A percentile compares a stretch with the other conserved stretches of the same genome.
phyloP scores from a whole-genome alignment of 1,140 invertebrate genomes.

The Drosophila repletoides region DNA sequence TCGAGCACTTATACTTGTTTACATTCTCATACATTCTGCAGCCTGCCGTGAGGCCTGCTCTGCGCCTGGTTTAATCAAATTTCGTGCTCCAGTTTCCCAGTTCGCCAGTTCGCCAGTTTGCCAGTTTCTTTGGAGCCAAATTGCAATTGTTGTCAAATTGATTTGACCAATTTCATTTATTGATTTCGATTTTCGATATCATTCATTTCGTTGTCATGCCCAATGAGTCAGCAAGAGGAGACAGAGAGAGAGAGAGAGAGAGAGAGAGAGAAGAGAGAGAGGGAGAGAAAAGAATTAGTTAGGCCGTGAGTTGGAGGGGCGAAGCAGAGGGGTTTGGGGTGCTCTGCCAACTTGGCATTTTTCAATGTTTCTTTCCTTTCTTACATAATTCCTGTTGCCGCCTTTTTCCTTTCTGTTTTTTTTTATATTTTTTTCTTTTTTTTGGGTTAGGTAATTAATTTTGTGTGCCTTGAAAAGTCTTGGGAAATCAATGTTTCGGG shows the following conservation, averaged over 20 bases:
- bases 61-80: slow-evolving; percentile 74
- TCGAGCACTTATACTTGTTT: too few species aligned
- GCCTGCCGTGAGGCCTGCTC: too few species aligned
- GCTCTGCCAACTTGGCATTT: slow-evolving; percentile 38
- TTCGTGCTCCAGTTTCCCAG: slow-evolving; percentile 60
- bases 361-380: slow-evolving; percentile 5
- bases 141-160: slow-evolving; percentile 79
- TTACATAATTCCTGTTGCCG: slow-evolving; percentile 50
- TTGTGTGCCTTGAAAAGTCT: slow-evolving; percentile 72
- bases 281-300: slow-evolving; percentile 22
- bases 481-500: slow-evolving; percentile 77
- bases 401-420: slow-evolving; percentile 52
- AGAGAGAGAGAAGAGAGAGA: slow-evolving; percentile 9
- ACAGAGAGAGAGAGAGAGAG: slow-evolving; percentile 7
- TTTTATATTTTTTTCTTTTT: too few species aligned
- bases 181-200: slow-evolving; percentile 79
- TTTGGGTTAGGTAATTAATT: slow-evolving; percentile 80
- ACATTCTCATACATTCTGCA: too few species aligned
- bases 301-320: slow-evolving; percentile 6
- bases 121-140: slow-evolving; percentile 46
- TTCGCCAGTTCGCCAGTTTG: too few species aligned
- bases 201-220: slow-evolving; percentile 71
- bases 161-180: slow-evolving; percentile 80
- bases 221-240: slow-evolving; percentile 67
- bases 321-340: too few species aligned